Evolutionary conservation across 2,888 invertebrate species (phyloP), one percentile per base, ranked within the genome.

Genomic region (Petrolisthes manimaculis): DNA sequence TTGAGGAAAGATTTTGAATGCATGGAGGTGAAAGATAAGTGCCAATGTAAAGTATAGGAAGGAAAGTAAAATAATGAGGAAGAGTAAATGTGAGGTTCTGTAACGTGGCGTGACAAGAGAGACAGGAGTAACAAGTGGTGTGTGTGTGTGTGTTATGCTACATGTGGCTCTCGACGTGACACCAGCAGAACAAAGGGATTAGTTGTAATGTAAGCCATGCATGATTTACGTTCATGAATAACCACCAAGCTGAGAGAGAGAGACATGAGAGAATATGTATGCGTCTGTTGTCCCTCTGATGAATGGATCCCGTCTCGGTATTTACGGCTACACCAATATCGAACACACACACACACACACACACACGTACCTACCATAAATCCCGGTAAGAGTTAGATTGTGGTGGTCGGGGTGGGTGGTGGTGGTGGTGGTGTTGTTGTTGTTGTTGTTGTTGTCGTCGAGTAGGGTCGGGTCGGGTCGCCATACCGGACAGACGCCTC

Each of bases 191-290:
- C 83, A 74, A 74, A 83, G 74, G 24, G 61, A 75, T 74, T 77
- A 77, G 53, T n/a, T 77, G 84, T 71, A 56, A 51, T 61, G 78
- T 77, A 67, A 67, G 83, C 78, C 78, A n/a, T 77, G 84, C 78
- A 84, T 78, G 84, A 84, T 84, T 74, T 77, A 84, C 8, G 9
- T 61, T 18, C 67, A 67, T 84, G 61, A 84, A 84, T 78, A 84
- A 61, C n/a, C n/a, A 56, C 56, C 61, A 56, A 55, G 21, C 18
- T 8, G 53, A 51, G 53, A 21, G 6, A 18, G 37, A 61, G 67
- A 77, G 24, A 24, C 5, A 77, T 4, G 5, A 77, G n/a, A n/a
- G n/a, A n/a, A n/a, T n/a, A 12, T 24, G 53, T 24, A 67, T 77
- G 84, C 37, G 67, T 84, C 55, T 37, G 84, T 56, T 67, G 78